phyloP scores from a whole-genome alignment of 1,140 invertebrate genomes.

The Theocolax elegans region DNA sequence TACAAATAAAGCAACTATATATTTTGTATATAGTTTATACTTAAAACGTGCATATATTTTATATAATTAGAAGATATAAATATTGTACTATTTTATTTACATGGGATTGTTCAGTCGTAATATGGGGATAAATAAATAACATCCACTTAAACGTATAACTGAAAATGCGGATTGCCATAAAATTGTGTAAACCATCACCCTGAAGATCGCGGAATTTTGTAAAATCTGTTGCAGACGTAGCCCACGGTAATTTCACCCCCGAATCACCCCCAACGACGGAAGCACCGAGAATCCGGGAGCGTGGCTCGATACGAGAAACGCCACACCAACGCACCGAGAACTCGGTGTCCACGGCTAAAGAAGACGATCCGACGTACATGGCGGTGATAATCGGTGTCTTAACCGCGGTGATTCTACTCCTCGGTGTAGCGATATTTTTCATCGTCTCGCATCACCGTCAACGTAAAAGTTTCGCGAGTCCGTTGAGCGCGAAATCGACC shows the following conservation, averaged over 20 bases:
- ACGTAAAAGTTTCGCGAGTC: conserved; percentile 69
- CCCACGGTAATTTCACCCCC: conserved; percentile 67
- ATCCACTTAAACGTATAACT: no score
- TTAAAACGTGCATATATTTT: no score
- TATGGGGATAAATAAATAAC: no score
- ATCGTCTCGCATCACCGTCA: conserved; percentile 72
- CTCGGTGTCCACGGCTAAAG: conserved; percentile 64
- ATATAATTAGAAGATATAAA: no score
- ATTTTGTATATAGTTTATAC: no score
- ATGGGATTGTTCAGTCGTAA: no score
- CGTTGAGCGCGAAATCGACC: conserved; percentile 64
- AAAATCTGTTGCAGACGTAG: conserved; percentile 65
- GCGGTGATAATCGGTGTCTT: conserved; percentile 76
- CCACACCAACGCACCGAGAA: conserved; percentile 57
- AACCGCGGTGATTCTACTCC: conserved; percentile 72
- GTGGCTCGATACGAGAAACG: conserved; percentile 58
- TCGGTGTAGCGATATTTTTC: conserved; percentile 71
- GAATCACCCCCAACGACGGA: conserved; percentile 63
- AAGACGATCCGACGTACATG: conserved; percentile 72
- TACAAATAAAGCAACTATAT: no score
- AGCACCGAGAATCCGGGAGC: conserved; percentile 65
- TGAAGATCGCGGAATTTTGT: no score
- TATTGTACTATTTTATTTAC: no score
- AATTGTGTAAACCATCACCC: no score
- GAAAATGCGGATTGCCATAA: no score